A percentile compares a stretch with the other conserved stretches of the same genome.
These are phyloP conservation scores for Myripristis jacobus DNA, from an alignment of 2,797 vertebrate species.

Conservation along the genomic window DNA sequence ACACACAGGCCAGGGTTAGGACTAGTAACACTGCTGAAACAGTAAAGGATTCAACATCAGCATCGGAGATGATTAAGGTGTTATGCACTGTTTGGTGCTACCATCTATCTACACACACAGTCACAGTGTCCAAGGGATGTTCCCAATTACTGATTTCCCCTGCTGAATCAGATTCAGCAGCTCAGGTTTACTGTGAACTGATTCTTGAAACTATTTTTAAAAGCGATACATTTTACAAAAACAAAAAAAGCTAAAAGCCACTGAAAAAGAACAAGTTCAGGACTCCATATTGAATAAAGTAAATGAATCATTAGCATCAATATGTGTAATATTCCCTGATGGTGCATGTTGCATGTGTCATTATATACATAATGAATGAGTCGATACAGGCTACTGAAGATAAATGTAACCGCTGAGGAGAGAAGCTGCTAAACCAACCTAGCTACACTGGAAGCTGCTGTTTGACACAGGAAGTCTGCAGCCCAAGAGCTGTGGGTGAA, in stretches of 20 bases:
- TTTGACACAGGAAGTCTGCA: constrained; percentile 25
- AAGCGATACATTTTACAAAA: no score
- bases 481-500: neutral
- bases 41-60: neutral
- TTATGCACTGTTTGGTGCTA: neutral
- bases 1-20: constrained; percentile 71
- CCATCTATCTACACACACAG: neutral
- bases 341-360: no score
- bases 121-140: neutral
- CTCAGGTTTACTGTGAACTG: no score
- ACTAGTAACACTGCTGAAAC: constrained; percentile 52
- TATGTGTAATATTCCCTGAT: no score
- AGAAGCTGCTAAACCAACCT: neutral
- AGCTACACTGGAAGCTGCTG: constrained; percentile 34
- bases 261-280: no score
- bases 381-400: neutral
- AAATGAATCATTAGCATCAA: no score
- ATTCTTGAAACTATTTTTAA: no score
- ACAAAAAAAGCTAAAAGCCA: no score
- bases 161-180: no score
- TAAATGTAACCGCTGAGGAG: neutral
- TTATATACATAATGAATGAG: neutral
- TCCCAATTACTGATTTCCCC: no score
- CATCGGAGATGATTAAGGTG: constrained; percentile 14
- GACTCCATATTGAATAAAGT: no score